A percentile compares a stretch with the other conserved stretches of the same genome.
Evolutionary conservation across 2,113 vertebrate genomes (phyloP).

Genomic region (Calcarius ornatus): DNA sequence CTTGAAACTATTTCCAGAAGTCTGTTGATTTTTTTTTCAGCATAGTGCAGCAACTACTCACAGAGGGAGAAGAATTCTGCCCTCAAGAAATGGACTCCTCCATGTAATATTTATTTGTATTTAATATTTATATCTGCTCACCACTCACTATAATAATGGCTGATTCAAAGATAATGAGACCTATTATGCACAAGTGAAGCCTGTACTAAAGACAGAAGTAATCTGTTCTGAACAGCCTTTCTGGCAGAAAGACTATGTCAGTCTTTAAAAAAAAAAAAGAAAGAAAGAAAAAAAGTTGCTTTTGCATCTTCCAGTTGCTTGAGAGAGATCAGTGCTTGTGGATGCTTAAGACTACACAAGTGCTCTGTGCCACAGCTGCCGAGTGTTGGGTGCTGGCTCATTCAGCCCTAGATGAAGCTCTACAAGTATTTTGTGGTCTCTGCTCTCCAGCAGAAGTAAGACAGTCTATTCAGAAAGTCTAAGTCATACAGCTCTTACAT

Average conservation of each 20-base stretch:
- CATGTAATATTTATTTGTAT: background rate
- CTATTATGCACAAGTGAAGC: background rate
- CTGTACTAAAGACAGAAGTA: background rate
- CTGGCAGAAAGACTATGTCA: background rate
- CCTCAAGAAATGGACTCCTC: background rate
- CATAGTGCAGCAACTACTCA: background rate
- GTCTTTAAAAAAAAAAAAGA: background rate
- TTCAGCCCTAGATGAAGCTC: background rate
- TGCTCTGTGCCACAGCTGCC: background rate
- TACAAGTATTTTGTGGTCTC: background rate
- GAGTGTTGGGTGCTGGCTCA: background rate
- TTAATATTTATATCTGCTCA: conserved; percentile 21
- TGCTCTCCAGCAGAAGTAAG: background rate
- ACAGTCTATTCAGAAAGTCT: background rate
- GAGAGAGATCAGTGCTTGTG: background rate
- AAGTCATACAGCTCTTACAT: background rate
- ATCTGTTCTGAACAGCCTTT: background rate
- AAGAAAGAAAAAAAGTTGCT: too few species aligned
- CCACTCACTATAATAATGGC: background rate
- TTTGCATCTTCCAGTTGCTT: background rate
- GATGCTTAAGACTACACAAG: background rate
- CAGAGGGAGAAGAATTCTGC: background rate
- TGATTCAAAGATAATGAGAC: conserved; percentile 4
- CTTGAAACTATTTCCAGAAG: background rate
- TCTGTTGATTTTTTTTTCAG: background rate